Percentiles rank a stretch among this genome's conserved stretches.
These are phyloP conservation scores for Arizona elegans DNA, from an alignment of 2,113 vertebrate species.

Conservation along the genomic window DNA sequence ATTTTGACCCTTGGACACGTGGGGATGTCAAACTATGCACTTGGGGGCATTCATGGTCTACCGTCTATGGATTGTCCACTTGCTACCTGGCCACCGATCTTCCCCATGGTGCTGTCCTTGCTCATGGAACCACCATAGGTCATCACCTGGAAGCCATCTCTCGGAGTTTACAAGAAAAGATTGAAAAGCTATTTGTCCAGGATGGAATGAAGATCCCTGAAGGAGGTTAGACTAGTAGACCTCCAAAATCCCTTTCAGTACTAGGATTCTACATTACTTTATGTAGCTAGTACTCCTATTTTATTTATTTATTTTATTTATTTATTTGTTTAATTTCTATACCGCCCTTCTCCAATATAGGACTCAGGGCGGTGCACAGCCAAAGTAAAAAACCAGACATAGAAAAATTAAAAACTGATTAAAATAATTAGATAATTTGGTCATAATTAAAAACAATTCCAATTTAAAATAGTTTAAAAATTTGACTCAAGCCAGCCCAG, in stretches of 20 bases:
- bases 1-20: not conserved
- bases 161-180: not conserved
- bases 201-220: not conserved
- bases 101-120: too few species aligned
- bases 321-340: too few species aligned
- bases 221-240: not conserved
- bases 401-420: too few species aligned
- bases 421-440: too few species aligned
- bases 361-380: too few species aligned
- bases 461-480: too few species aligned
- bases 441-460: too few species aligned
- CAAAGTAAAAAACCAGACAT: too few species aligned
- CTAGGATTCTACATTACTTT: not conserved
- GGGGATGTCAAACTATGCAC: not conserved
- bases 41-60: not conserved
- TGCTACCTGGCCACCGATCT: not conserved
- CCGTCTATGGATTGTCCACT: not conserved
- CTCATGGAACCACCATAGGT: not conserved
- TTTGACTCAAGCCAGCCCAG: too few species aligned
- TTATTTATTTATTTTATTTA: too few species aligned
- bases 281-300: not conserved
- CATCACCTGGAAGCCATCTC: not conserved
- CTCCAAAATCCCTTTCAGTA: not conserved
- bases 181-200: not conserved
- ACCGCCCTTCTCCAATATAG: too few species aligned